Evolutionary conservation across 2,888 invertebrate species (phyloP).

Genomic region (Oeneis ivallda): DNA sequence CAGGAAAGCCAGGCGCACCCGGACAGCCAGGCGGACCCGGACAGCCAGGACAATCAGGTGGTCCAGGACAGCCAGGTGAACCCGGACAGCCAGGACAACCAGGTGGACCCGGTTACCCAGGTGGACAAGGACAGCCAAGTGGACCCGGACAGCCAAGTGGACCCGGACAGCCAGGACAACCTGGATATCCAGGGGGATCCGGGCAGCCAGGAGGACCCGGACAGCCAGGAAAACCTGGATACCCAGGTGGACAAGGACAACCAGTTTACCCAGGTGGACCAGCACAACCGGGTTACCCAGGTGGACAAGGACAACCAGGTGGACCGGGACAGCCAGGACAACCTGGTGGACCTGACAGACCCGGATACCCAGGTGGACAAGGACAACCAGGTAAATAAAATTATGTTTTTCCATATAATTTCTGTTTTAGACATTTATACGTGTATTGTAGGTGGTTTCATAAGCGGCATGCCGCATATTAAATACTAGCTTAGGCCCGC

Average conservation of each 20-base stretch:
- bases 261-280: constrained; percentile 35
- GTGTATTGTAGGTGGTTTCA: too few species aligned
- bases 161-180: constrained; percentile 32
- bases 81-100: constrained; percentile 38
- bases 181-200: constrained; percentile 31
- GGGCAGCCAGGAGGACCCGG: constrained; percentile 50
- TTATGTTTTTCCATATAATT: too few species aligned
- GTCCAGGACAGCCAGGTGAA: constrained; percentile 41
- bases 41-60: constrained; percentile 44
- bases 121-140: constrained; percentile 47
- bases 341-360: constrained; percentile 39
- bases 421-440: too few species aligned
- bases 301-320: constrained; percentile 34
- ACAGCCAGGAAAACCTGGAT: constrained; percentile 50
- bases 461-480: too few species aligned
- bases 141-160: constrained; percentile 26
- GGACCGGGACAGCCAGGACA: constrained; percentile 32
- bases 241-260: constrained; percentile 36
- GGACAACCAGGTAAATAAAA: constrained; percentile 32
- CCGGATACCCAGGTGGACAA: neutral
- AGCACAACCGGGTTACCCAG: constrained; percentile 33
- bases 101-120: constrained; percentile 53
- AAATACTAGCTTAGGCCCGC: too few species aligned
- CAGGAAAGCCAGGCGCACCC: constrained; percentile 38
- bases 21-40: constrained; percentile 47